These are phyloP conservation scores for Drosophila testacea DNA, from an alignment of 2,888 invertebrate genomes.

Conservation along the genomic window DNA sequence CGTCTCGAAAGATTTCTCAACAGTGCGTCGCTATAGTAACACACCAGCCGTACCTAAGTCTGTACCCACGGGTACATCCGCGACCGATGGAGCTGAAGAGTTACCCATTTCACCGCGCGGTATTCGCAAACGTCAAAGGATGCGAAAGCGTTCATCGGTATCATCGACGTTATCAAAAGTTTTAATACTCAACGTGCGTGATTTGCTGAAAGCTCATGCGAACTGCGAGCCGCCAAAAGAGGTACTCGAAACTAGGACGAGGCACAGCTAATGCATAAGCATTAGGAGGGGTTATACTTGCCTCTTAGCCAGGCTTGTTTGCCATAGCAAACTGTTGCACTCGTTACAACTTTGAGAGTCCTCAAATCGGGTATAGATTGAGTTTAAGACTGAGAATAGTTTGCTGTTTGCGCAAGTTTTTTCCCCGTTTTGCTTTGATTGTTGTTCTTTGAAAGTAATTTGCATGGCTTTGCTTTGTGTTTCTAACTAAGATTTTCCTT, in stretches of 20 bases:
- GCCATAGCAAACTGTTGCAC: constrained; percentile 44
- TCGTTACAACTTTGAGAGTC: constrained; percentile 27
- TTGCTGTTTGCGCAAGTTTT: constrained; percentile 37
- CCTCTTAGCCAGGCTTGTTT: constrained; percentile 9
- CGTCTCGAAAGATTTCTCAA: constrained; percentile 79
- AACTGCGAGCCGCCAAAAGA: constrained; percentile 60
- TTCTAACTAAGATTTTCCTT: constrained; percentile 16
- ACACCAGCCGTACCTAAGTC: constrained; percentile 51
- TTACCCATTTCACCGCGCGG: constrained; percentile 65
- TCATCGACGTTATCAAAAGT: constrained; percentile 84
- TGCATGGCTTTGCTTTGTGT: constrained; percentile 41
- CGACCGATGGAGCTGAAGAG: constrained; percentile 19
- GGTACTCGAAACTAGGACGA: constrained; percentile 55
- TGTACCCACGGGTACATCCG: neutral
- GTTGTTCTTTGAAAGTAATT: constrained; percentile 41
- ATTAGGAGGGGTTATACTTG: neutral
- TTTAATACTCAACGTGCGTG: constrained; percentile 84
- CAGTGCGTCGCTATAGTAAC: constrained; percentile 79
- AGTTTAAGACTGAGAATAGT: constrained; percentile 23
- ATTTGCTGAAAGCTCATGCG: constrained; percentile 81
- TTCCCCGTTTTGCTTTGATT: constrained; percentile 10
- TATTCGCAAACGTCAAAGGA: constrained; percentile 68
- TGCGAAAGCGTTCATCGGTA: constrained; percentile 83
- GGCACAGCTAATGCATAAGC: neutral
- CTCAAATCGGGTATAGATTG: constrained; percentile 13